Conservation (phyloP, 2,797 vertebrate species). For the Catamblyrhynchus diadema region DNA sequence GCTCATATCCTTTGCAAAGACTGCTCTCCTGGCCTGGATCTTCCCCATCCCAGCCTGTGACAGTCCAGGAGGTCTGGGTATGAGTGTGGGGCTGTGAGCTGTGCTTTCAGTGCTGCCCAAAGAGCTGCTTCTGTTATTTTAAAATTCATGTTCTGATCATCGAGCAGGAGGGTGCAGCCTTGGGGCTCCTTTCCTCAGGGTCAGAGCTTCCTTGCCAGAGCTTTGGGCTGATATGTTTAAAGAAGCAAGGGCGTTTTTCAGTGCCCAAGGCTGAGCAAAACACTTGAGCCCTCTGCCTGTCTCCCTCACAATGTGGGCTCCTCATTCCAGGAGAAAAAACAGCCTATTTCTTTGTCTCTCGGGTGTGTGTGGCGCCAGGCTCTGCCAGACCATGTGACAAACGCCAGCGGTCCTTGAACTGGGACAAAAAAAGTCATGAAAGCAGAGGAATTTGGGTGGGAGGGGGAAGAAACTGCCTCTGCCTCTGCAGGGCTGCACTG, state of each 20-base stretch:
- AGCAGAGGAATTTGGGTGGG: slow-evolving; percentile 15
- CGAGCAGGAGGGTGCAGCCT: background rate
- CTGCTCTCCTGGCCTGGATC: background rate
- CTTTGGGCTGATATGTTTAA: background rate
- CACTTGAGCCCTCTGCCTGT: background rate
- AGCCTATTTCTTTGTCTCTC: background rate
- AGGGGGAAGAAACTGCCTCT: background rate
- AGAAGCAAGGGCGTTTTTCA: background rate
- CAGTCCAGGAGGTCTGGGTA: background rate
- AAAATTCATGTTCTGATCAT: background rate
- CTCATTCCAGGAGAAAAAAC: slow-evolving; percentile 3
- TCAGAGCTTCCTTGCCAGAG: background rate
- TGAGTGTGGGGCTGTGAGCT: background rate
- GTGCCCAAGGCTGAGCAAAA: background rate
- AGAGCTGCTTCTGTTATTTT: background rate
- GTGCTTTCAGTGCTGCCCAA: background rate
- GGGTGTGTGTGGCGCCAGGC: background rate
- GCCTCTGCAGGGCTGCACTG: background rate
- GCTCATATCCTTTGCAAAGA: background rate
- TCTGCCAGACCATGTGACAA: slow-evolving; percentile 22
- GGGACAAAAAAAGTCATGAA: background rate
- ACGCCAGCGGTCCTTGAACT: background rate
- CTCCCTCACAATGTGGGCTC: background rate
- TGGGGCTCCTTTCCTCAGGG: background rate
- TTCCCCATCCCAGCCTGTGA: background rate